Evolutionary conservation across 2,797 vertebrate genomes (phyloP).

Genomic region (Melanotaenia maccullochi): DNA sequence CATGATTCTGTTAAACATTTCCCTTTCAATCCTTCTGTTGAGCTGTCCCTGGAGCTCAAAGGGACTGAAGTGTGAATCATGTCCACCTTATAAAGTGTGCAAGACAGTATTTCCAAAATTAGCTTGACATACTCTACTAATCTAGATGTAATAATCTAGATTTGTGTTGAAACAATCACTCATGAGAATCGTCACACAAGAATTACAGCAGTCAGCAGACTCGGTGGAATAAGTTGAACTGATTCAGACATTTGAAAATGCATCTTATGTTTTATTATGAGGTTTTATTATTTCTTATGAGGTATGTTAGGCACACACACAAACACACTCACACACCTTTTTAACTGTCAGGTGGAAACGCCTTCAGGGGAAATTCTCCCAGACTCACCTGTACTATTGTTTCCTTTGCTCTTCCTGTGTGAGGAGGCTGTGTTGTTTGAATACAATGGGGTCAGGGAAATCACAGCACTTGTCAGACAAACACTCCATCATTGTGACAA

Average conservation of each 20-base stretch:
- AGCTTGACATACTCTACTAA: too few species aligned
- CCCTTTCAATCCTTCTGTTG: slow-evolving; percentile 43
- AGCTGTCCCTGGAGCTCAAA: slow-evolving; percentile 50
- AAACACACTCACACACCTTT: slow-evolving; percentile 20
- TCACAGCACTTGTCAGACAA: slow-evolving; percentile 70
- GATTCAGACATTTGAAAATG: slow-evolving; percentile 17
- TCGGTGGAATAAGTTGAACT: slow-evolving; percentile 1
- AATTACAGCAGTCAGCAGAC: slow-evolving; percentile 17
- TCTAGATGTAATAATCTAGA: slow-evolving; percentile 40
- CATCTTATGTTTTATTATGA: background rate
- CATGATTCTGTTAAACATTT: slow-evolving; percentile 40
- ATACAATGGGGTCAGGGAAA: slow-evolving; percentile 78
- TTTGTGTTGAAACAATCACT: slow-evolving; percentile 29
- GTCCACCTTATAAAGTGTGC: slow-evolving; percentile 71
- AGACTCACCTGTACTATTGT: slow-evolving; percentile 76
- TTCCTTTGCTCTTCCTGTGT: slow-evolving; percentile 74
- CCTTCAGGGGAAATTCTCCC: slow-evolving; percentile 61
- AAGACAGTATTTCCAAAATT: slow-evolving; percentile 66
- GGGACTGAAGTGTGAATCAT: slow-evolving; percentile 71
- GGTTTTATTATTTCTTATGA: background rate
- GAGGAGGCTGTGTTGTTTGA: slow-evolving; percentile 75
- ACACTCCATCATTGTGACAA: slow-evolving; percentile 75
- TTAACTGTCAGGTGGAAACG: slow-evolving; percentile 49
- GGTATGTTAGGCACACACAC: slow-evolving; percentile 9
- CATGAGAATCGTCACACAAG: slow-evolving; percentile 25